These are phyloP conservation scores for Drosophila funebris DNA, from an alignment of 1,140 invertebrate genomes.

Conservation along the genomic window DNA sequence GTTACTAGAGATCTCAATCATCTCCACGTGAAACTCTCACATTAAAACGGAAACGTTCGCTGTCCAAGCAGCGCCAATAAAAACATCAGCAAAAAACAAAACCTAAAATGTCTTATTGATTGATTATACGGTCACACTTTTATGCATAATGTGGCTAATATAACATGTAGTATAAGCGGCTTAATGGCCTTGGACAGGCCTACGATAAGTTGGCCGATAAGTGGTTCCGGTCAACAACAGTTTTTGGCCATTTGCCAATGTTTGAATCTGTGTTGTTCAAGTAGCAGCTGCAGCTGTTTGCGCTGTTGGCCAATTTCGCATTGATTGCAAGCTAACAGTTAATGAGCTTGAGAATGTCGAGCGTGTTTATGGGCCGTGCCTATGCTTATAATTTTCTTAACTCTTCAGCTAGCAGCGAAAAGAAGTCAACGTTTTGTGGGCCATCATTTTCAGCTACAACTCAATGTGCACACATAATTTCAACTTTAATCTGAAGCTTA, in stretches of 20 bases:
- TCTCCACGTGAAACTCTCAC: neutral
- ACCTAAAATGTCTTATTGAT: slow-evolving; percentile 9
- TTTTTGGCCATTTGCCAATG: neutral
- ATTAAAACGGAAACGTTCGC: neutral
- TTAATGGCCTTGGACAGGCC: neutral
- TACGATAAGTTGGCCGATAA: slow-evolving; percentile 23
- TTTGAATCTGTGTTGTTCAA: slow-evolving; percentile 9
- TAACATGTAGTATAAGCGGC: neutral
- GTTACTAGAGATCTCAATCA: slow-evolving; percentile 19
- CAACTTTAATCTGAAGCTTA: neutral
- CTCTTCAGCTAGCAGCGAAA: neutral
- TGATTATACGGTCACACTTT: slow-evolving; percentile 4
- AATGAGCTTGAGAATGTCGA: slow-evolving; percentile 14
- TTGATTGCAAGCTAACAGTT: slow-evolving; percentile 13
- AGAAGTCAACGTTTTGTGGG: neutral
- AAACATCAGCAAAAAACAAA: slow-evolving; percentile 7
- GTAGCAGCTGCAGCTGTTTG: slow-evolving; percentile 37
- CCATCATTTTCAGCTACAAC: neutral
- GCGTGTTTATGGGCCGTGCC: slow-evolving; percentile 21
- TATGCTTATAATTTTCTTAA: neutral
- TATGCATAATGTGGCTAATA: neutral
- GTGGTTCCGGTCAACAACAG: slow-evolving; percentile 33
- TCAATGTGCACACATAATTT: neutral
- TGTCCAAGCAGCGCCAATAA: slow-evolving; percentile 34
- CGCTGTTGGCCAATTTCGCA: neutral